Conservation (phyloP, 2,888 invertebrate species). For the Hirtodrosophila cameraria region DNA sequence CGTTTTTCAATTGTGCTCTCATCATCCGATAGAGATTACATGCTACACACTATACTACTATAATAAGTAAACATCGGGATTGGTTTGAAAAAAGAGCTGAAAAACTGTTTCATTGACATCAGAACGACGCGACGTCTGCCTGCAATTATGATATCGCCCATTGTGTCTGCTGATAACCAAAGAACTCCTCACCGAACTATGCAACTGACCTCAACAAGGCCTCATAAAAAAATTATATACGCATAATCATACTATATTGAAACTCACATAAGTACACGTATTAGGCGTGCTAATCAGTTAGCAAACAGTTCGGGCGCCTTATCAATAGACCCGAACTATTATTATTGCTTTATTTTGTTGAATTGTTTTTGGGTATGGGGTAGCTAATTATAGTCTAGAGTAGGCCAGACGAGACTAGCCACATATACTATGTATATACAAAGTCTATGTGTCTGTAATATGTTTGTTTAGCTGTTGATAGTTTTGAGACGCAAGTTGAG, state of each 20-base stretch:
- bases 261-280: constrained; percentile 13
- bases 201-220: constrained; percentile 15
- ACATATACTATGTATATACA: constrained; percentile 7
- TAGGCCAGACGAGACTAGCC: constrained; percentile 26
- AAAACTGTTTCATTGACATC: constrained; percentile 57
- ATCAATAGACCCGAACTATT: constrained; percentile 41
- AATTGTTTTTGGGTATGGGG: constrained; percentile 1
- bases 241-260: no score
- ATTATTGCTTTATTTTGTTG: background rate
- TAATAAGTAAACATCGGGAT: constrained; percentile 7
- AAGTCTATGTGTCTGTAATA: constrained; percentile 19
- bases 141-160: constrained; percentile 47
- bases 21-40: constrained; percentile 17
- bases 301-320: constrained; percentile 29
- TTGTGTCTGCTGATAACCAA: constrained; percentile 48
- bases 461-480: constrained; percentile 46
- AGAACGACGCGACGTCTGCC: constrained; percentile 51
- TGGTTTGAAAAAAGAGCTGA: constrained; percentile 26
- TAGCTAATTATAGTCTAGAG: constrained; percentile 44
- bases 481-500: constrained; percentile 18
- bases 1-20: constrained; percentile 57
- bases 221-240: no score
- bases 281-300: constrained; percentile 10
- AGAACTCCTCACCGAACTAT: constrained; percentile 34
- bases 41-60: constrained; percentile 11